phyloP scores from a whole-genome alignment of 2,888 invertebrate genomes.

The Euzophera pinguis region DNA sequence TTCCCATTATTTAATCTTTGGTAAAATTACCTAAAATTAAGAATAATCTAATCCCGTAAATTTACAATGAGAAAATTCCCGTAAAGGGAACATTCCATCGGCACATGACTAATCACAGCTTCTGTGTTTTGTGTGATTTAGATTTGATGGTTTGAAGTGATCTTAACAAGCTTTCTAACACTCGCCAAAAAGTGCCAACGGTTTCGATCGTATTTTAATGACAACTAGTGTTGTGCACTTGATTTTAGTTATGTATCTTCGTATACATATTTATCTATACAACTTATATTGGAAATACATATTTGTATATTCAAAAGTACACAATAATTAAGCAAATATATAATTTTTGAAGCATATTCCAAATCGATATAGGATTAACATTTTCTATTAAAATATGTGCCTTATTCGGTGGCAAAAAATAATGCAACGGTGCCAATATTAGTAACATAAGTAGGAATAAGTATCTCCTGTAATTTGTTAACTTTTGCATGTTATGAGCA shows the following conservation, averaged over 20 bases:
- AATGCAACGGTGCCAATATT: conserved; percentile 46
- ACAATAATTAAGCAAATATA: background rate
- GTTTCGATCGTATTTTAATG: too few species aligned
- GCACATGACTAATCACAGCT: too few species aligned
- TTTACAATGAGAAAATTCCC: too few species aligned
- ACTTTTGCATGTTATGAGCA: conserved; percentile 34
- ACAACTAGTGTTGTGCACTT: too few species aligned
- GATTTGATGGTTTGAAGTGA: conserved; percentile 35
- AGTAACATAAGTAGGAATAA: conserved; percentile 26
- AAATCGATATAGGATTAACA: background rate
- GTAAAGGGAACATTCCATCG: too few species aligned
- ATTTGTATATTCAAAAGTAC: background rate
- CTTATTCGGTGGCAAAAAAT: conserved; percentile 34
- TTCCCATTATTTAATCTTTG: too few species aligned
- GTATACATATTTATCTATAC: too few species aligned
- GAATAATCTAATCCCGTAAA: too few species aligned
- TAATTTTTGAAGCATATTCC: background rate
- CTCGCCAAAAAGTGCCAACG: too few species aligned
- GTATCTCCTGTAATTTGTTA: conserved; percentile 51
- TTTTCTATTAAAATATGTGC: conserved; percentile 27
- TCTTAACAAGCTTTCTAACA: conserved; percentile 30
- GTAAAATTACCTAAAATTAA: too few species aligned
- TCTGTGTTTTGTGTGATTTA: conserved; percentile 41
- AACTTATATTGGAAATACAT: too few species aligned
- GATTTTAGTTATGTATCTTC: too few species aligned